Conservation (phyloP, 2,797 vertebrate species). For the Chelon auratus region DNA sequence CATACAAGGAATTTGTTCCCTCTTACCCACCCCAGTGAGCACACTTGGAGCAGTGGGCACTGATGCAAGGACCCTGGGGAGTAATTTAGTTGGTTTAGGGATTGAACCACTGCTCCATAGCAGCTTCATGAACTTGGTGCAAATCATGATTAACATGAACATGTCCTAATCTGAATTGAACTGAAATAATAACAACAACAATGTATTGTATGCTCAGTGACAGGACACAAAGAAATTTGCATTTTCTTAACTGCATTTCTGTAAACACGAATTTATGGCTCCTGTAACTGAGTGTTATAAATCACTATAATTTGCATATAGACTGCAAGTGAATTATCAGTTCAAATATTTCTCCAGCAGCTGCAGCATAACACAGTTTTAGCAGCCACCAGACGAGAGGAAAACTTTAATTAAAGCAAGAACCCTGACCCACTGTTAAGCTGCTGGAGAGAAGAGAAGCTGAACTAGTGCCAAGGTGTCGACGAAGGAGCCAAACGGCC, state of each 20-base stretch:
- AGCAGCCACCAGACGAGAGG: slow-evolving; percentile 1
- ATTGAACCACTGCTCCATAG: too few relatives aligned
- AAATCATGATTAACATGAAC: background rate
- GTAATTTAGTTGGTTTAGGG: too few relatives aligned
- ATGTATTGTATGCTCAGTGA: background rate
- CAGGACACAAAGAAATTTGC: too few relatives aligned
- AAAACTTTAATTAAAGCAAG: slow-evolving; percentile 44
- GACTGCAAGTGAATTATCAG: background rate
- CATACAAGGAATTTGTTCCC: too few relatives aligned
- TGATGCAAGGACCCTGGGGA: too few relatives aligned
- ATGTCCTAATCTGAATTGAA: background rate
- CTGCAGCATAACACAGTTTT: slow-evolving; percentile 7
- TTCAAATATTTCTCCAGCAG: background rate
- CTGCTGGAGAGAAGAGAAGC: slow-evolving; percentile 30
- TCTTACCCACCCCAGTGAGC: too few relatives aligned
- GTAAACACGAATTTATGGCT: too few relatives aligned
- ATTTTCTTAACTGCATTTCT: background rate
- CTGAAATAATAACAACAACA: too few relatives aligned
- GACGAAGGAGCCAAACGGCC: slow-evolving; percentile 44
- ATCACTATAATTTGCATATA: too few relatives aligned
- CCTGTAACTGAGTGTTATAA: background rate
- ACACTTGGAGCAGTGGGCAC: too few relatives aligned
- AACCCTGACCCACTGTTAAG: slow-evolving; percentile 8
- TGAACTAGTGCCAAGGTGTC: slow-evolving; percentile 51
- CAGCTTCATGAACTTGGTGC: background rate